Percentiles rank a stretch among this genome's conserved stretches.
These are phyloP conservation scores for Lasioglossum oenotherae DNA, from an alignment of 2,888 invertebrate species.

Conservation along the genomic window DNA sequence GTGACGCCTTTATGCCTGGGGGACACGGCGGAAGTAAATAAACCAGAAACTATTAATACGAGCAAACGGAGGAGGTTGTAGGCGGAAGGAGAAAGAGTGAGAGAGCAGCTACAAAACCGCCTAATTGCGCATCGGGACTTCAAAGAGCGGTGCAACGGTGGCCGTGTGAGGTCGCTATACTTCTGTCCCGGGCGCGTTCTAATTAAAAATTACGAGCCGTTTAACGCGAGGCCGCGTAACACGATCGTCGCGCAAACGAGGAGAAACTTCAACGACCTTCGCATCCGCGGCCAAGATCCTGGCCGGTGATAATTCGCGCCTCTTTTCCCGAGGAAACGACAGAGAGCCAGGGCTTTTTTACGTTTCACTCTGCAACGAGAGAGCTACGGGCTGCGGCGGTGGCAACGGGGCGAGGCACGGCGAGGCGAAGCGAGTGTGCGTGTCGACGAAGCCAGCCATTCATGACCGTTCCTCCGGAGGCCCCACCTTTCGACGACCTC, in stretches of 20 bases:
- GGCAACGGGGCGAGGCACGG: not conserved
- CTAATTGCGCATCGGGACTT: conserved; percentile 43
- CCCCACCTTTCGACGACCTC: conserved; percentile 39
- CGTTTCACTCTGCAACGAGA: not conserved
- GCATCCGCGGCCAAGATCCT: conserved; percentile 5
- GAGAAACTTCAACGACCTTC: conserved; percentile 23
- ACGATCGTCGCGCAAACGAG: conserved; percentile 9
- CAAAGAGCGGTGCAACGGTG: conserved; percentile 27
- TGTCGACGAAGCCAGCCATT: conserved; percentile 50
- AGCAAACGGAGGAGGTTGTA: not conserved
- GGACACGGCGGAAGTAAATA: conserved; percentile 10
- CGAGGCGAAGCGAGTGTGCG: conserved; percentile 21
- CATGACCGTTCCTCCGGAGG: conserved; percentile 35
- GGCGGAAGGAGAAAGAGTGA: too few species aligned
- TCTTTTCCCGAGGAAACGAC: conserved; percentile 1
- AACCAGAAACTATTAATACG: conserved; percentile 9
- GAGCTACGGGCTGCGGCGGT: not conserved
- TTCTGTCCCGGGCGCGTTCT: conserved; percentile 27
- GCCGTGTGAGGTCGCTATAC: conserved; percentile 6
- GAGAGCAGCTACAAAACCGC: conserved; percentile 15
- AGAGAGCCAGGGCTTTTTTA: not conserved
- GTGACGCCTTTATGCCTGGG: not conserved
- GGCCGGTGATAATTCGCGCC: conserved; percentile 2
- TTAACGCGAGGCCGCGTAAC: conserved; percentile 23
- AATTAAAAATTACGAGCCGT: conserved; percentile 51